Conservation (phyloP, 2,888 invertebrate genomes). For the Xanthorhoe spadicearia region DNA sequence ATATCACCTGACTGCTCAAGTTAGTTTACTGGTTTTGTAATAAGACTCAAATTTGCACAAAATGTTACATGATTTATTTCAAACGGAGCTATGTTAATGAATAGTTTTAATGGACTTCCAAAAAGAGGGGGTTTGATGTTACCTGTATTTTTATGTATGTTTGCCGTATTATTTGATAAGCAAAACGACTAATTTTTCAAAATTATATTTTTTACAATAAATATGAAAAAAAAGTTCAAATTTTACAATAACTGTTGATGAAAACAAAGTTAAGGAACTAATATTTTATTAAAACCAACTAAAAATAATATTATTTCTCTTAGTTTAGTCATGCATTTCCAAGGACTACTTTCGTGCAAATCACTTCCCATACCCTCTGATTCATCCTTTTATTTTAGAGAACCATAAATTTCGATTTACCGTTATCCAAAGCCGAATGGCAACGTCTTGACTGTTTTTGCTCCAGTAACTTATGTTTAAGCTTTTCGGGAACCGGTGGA, state of each 20-base stretch:
- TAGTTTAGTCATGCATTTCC: slow-evolving; percentile 22
- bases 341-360: slow-evolving; percentile 29
- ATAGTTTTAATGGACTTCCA: no score
- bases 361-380: slow-evolving; percentile 17
- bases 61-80: background rate
- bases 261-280: no score
- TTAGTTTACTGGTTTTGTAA: slow-evolving; percentile 7
- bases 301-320: no score
- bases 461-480: slow-evolving; percentile 53
- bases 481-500: slow-evolving; percentile 36
- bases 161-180: no score
- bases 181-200: no score
- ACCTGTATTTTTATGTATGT: no score
- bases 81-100: no score
- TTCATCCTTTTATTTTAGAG: slow-evolving; percentile 49
- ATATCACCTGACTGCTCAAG: slow-evolving; percentile 19
- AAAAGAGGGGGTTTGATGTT: no score
- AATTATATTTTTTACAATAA: no score
- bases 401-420: slow-evolving; percentile 63
- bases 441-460: slow-evolving; percentile 65
- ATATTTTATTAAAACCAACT: no score
- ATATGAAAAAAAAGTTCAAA: no score
- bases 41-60: slow-evolving; percentile 22
- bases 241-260: no score
- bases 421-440: slow-evolving; percentile 63